Conservation (phyloP, 2,888 invertebrate genomes). For the Coleophora deauratella region DNA sequence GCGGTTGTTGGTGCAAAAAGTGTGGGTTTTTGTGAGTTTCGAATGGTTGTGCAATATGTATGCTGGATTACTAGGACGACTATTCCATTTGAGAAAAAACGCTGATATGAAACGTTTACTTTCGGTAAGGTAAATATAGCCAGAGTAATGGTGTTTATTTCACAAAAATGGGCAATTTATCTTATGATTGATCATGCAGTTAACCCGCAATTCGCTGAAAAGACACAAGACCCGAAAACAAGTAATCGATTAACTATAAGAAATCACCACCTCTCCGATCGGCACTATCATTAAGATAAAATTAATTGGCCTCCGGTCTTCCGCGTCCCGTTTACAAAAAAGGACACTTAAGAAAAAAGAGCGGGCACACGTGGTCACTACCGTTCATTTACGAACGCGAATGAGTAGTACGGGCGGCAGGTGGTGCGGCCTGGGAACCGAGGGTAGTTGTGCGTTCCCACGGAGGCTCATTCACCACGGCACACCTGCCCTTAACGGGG, state of each 20-base stretch:
- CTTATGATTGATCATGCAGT: too few species aligned
- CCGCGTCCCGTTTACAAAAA: constrained; percentile 39
- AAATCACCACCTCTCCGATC: constrained; percentile 29
- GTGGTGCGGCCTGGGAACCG: constrained; percentile 63
- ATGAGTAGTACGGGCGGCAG: constrained; percentile 72
- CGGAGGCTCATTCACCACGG: constrained; percentile 64
- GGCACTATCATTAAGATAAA: constrained; percentile 53
- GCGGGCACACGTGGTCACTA: constrained; percentile 70
- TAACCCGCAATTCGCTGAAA: too few species aligned
- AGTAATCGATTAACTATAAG: constrained; percentile 47
- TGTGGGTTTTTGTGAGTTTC: too few species aligned
- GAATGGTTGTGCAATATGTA: too few species aligned
- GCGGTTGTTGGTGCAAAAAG: too few species aligned
- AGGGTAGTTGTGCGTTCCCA: constrained; percentile 67
- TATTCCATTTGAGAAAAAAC: too few species aligned
- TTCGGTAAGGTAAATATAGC: too few species aligned
- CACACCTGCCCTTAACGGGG: constrained; percentile 71
- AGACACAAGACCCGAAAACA: too few species aligned
- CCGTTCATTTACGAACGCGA: constrained; percentile 73
- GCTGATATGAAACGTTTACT: too few species aligned
- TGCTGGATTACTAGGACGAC: too few species aligned
- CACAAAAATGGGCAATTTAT: constrained; percentile 3
- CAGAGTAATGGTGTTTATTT: too few species aligned
- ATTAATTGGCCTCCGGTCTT: constrained; percentile 65
- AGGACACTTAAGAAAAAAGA: constrained; percentile 41